A percentile compares a stretch with the other conserved stretches of the same genome.
Evolutionary conservation across 2,113 vertebrate species (phyloP).

Genomic region (Choloepus hoffmanni): DNA sequence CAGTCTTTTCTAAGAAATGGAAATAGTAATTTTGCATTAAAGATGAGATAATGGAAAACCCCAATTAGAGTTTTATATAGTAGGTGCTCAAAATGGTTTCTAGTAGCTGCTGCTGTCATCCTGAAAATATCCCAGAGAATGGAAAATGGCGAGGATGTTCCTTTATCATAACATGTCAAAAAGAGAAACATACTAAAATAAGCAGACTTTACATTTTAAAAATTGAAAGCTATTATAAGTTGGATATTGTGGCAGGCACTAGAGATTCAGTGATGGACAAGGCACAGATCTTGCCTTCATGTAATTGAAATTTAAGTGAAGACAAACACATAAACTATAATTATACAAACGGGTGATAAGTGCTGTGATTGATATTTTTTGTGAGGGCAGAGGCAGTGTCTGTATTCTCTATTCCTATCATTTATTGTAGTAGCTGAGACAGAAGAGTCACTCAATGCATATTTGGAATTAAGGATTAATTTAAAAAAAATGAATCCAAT

Average conservation of each 20-base stretch:
- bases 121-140: not conserved
- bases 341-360: conserved; percentile 52
- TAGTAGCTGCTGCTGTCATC: not conserved
- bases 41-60: not conserved
- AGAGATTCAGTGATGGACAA: not conserved
- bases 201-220: not conserved
- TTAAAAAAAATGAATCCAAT: not conserved
- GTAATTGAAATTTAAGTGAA: conserved; percentile 13
- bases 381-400: not conserved
- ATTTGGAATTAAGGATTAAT: conserved; percentile 25
- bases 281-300: not conserved
- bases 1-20: not conserved
- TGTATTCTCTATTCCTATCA: not conserved
- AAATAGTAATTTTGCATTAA: not conserved
- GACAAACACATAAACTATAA: conserved; percentile 45
- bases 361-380: conserved; percentile 33
- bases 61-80: not conserved
- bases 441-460: not conserved
- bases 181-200: conserved; percentile 24
- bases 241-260: not conserved
- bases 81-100: not conserved
- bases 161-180: not conserved
- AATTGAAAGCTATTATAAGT: not conserved
- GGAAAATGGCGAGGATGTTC: not conserved
- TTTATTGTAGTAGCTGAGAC: conserved; percentile 25